These are phyloP conservation scores for Drosophila lutescens DNA, from an alignment of 2,888 invertebrate species.

Conservation along the genomic window DNA sequence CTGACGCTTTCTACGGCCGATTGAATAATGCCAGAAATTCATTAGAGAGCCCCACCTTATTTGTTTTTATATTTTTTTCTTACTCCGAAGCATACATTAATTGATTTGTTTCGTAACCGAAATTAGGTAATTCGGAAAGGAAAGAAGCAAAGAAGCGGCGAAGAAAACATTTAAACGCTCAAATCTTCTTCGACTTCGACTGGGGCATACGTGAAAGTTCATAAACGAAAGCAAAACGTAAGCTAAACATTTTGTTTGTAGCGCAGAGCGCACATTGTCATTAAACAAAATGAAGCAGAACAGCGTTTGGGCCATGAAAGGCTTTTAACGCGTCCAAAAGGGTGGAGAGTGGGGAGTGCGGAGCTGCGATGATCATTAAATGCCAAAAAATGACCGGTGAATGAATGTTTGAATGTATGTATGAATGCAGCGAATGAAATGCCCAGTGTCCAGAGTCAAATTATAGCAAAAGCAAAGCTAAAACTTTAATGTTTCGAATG, in stretches of 20 bases:
- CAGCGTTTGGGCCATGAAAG: slow-evolving; percentile 68
- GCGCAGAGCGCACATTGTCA: slow-evolving; percentile 58
- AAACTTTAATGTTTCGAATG: slow-evolving; percentile 75
- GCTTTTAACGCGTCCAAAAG: slow-evolving; percentile 52
- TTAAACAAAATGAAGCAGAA: slow-evolving; percentile 81
- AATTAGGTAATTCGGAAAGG: slow-evolving; percentile 70
- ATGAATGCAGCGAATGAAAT: slow-evolving; percentile 37
- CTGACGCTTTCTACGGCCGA: slow-evolving; percentile 32
- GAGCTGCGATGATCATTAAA: slow-evolving; percentile 68
- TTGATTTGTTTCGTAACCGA: slow-evolving; percentile 80
- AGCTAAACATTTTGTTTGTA: slow-evolving; percentile 48
- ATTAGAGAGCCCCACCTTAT: slow-evolving; percentile 16
- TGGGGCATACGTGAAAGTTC: slow-evolving; percentile 73
- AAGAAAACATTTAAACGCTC: slow-evolving; percentile 68
- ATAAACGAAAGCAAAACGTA: slow-evolving; percentile 77
- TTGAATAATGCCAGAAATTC: slow-evolving; percentile 34
- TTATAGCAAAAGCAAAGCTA: slow-evolving; percentile 74
- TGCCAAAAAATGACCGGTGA: slow-evolving; percentile 60
- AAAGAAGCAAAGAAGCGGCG: slow-evolving; percentile 32
- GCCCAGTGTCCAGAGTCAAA: slow-evolving; percentile 65
- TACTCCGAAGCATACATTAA: slow-evolving; percentile 61
- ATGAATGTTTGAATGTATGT: slow-evolving; percentile 1
- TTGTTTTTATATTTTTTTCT: not conserved
- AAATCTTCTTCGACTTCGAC: slow-evolving; percentile 55
- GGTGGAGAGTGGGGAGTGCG: slow-evolving; percentile 12